Conservation (phyloP, 2,888 invertebrate species). For the Noctua pronuba region DNA sequence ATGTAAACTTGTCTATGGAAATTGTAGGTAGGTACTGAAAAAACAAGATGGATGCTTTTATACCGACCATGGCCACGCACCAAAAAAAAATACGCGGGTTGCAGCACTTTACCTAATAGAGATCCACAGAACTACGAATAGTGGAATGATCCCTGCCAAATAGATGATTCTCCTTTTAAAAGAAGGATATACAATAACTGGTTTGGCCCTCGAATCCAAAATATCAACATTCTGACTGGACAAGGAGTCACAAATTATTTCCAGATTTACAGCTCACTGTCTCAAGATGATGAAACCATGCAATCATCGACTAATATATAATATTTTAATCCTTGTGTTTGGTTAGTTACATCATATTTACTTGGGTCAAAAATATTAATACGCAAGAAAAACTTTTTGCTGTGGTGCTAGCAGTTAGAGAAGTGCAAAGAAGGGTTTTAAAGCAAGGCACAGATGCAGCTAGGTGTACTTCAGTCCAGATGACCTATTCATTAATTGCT, state of each 20-base stretch:
- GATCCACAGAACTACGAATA: background rate
- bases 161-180: slow-evolving; percentile 3
- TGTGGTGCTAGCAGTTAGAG: background rate
- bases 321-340: slow-evolving; percentile 10
- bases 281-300: slow-evolving; percentile 43
- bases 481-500: background rate
- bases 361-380: slow-evolving; percentile 1
- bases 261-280: slow-evolving; percentile 58
- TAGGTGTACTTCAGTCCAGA: background rate
- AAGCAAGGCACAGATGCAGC: background rate
- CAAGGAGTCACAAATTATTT: slow-evolving; percentile 74
- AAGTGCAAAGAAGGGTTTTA: background rate
- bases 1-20: background rate
- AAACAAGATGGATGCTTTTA: background rate
- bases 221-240: background rate
- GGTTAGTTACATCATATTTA: slow-evolving; percentile 11
- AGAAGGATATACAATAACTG: background rate
- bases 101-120: background rate
- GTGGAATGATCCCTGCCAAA: background rate
- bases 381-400: background rate
- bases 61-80: background rate
- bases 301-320: slow-evolving; percentile 71
- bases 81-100: background rate
- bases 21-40: background rate
- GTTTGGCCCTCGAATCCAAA: background rate